Percentiles rank a stretch among this genome's conserved stretches.
These are phyloP conservation scores for Leucoraja erinaceus DNA, from an alignment of 2,113 vertebrate species.

Conservation along the genomic window DNA sequence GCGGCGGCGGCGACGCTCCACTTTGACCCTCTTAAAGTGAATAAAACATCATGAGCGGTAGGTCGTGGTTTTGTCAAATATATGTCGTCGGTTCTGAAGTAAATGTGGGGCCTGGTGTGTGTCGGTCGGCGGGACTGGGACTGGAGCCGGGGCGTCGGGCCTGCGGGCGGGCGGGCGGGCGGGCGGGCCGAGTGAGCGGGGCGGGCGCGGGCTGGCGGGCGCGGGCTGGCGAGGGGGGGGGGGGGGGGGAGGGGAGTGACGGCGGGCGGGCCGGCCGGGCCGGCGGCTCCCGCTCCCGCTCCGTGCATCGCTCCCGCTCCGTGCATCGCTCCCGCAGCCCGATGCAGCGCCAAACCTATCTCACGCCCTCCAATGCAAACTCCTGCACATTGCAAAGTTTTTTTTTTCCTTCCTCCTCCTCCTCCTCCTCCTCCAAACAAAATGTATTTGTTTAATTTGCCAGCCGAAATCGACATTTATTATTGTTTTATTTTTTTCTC, in stretches of 20 bases:
- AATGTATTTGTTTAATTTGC: no score
- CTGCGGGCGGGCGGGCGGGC: no score
- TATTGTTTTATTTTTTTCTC: no score
- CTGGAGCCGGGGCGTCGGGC: neutral
- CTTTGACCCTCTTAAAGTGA: slow-evolving; percentile 38
- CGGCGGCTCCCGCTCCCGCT: neutral
- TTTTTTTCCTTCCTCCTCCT: no score
- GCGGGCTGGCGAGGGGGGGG: neutral
- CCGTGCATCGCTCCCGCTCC: no score
- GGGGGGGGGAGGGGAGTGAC: no score
- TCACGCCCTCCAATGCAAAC: neutral
- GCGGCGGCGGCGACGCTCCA: slow-evolving; percentile 3
- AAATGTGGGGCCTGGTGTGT: neutral
- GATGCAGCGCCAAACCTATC: neutral
- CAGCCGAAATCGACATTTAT: no score
- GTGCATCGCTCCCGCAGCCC: no score
- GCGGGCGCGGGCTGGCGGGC: no score
- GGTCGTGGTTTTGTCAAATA: slow-evolving; percentile 26
- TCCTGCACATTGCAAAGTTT: neutral
- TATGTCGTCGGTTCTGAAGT: neutral
- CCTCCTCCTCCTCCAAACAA: no score
- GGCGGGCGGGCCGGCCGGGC: neutral
- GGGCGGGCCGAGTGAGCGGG: neutral
- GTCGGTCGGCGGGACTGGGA: neutral
- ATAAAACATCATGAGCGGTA: slow-evolving; percentile 38